Conservation (phyloP, 2,113 vertebrate species). For the Oreochromis niloticus region DNA sequence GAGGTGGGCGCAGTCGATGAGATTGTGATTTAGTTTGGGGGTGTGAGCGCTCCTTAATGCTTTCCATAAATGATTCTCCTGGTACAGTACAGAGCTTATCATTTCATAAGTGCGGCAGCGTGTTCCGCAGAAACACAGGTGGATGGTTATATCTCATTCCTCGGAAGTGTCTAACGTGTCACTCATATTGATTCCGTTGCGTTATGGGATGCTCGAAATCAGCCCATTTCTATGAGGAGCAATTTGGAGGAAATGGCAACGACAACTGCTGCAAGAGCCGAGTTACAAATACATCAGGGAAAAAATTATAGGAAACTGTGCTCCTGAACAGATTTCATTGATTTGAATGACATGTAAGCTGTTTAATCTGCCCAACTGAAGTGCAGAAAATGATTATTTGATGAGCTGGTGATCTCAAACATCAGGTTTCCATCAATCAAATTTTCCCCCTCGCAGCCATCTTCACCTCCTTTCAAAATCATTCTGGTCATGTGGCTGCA, state of each 20-base stretch:
- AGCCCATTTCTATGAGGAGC: neutral
- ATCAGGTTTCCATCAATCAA: neutral
- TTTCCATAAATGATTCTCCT: constrained; percentile 6
- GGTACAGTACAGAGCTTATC: neutral
- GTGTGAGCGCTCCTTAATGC: neutral
- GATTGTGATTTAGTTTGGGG: constrained; percentile 30
- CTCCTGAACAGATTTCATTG: neutral
- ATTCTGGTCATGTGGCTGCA: neutral
- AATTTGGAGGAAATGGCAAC: neutral
- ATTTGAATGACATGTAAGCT: neutral
- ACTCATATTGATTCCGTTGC: neutral
- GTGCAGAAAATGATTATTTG: neutral
- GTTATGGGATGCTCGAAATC: neutral
- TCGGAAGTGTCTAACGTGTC: neutral
- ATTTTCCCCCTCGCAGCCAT: neutral
- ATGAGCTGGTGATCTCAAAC: neutral
- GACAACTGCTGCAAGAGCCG: neutral
- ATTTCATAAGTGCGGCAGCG: neutral
- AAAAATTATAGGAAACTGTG: neutral
- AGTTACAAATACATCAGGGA: neutral
- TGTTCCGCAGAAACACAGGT: neutral
- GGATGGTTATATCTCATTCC: neutral
- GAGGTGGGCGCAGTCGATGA: constrained; percentile 5
- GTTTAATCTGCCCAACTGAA: neutral
- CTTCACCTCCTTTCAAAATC: neutral